Evolutionary conservation across 2,888 invertebrate genomes (phyloP), one percentile per base, ranked within the genome.

Genomic region (Mesorhabditis spiculigera): DNA sequence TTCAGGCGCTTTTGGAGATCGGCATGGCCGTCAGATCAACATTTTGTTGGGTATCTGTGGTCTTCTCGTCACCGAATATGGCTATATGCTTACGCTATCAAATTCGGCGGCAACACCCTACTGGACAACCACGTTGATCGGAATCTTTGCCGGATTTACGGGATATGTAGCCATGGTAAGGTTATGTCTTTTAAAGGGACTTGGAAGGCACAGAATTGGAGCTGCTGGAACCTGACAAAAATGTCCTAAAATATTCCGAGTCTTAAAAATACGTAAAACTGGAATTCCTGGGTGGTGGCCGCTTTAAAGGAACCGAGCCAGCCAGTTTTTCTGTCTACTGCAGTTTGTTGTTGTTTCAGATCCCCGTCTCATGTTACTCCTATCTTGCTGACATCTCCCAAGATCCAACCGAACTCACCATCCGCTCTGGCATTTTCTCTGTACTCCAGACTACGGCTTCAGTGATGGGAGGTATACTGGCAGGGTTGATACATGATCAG

Each of bases 351-450:
- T 3, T 44, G 3, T 50, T 70, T 28, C 42, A 75, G 76, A 71
- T 77, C 58, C 79, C 79, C 5, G 79, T 79, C 4, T 78, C 77
- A 0, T 80, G 79, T 68, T 76, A 80, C 50, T 78, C 80, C 8
- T 80, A 75, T 63, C 71, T 80, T 10, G 80, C 80, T 8, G 80
- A 80, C 66, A 75, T 71, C 41, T 80, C 80, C 4, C 69, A 70
- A 43, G 77, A 80, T 62, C 68, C 72, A 43, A 68, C 70, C 28
- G 16, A 70, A 41, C 70, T 72, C 10, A 75, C 72, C 8, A 66
- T 71, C 5, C 71, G 76, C 6, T 71, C 78, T 8, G 80, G 78
- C 6, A 71, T 81, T 42, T 72, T 80, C 67, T 71, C 68, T 13
- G 73, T 71, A 41, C 69, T 73, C 50, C 80, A 80, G 66, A 67